Evolutionary conservation across 2,888 invertebrate genomes (phyloP).

Genomic region (Neria commutata): DNA sequence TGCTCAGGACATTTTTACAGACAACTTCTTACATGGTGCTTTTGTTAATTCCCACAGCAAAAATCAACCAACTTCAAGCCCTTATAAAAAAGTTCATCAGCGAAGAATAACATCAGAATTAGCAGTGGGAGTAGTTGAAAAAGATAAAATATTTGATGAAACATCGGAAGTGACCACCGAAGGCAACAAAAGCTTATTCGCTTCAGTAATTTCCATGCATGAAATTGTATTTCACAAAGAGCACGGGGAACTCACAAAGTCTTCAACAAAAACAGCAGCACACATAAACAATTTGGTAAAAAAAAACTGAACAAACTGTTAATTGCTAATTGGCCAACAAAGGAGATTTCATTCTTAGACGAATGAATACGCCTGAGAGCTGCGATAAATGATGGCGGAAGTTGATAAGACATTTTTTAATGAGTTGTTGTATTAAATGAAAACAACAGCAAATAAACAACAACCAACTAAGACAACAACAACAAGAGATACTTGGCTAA

Average conservation of each 20-base stretch:
- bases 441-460: not conserved
- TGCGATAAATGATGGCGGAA: not conserved
- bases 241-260: too few species aligned
- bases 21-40: too few species aligned
- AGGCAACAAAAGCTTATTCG: constrained; percentile 31
- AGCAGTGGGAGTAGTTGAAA: too few species aligned
- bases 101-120: too few species aligned
- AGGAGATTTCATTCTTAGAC: not conserved
- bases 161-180: constrained; percentile 14
- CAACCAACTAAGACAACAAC: not conserved
- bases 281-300: constrained; percentile 4
- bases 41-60: too few species aligned
- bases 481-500: not conserved
- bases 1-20: too few species aligned
- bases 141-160: too few species aligned
- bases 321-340: constrained; percentile 15
- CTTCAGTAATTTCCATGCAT: constrained; percentile 26
- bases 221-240: not conserved
- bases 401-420: constrained; percentile 3
- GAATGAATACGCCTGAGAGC: not conserved
- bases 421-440: too few species aligned
- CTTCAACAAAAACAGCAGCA: constrained; percentile 1
- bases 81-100: too few species aligned
- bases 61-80: too few species aligned
- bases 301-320: constrained; percentile 29